phyloP scores from a whole-genome alignment of 2,888 invertebrate species.

The Cyrtodaria siliqua region DNA sequence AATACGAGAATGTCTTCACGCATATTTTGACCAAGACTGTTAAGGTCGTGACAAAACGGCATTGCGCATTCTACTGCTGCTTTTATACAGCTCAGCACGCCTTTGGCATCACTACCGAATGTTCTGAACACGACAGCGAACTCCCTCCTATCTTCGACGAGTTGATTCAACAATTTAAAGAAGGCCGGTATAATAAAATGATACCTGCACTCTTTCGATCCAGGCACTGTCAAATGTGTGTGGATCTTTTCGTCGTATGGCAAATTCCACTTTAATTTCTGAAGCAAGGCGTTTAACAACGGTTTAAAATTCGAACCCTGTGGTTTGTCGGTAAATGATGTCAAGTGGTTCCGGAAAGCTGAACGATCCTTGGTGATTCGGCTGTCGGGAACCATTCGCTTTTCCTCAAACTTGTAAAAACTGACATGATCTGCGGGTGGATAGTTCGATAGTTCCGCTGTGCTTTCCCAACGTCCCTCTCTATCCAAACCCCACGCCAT shows the following conservation, averaged over 20 bases:
- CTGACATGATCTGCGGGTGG: constrained; percentile 36
- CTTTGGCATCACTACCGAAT: constrained; percentile 49
- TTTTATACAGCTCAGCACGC: constrained; percentile 51
- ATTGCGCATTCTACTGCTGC: constrained; percentile 22
- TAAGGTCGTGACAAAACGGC: constrained; percentile 33
- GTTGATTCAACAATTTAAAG: constrained; percentile 37
- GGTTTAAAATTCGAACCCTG: constrained; percentile 59
- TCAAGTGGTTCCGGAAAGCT: constrained; percentile 40
- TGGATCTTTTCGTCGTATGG: constrained; percentile 53
- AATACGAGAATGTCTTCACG: constrained; percentile 13
- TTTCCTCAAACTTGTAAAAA: constrained; percentile 61
- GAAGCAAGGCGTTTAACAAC: constrained; percentile 42
- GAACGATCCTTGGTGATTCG: constrained; percentile 34
- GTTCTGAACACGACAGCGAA: constrained; percentile 54
- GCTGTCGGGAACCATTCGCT: constrained; percentile 16
- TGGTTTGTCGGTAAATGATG: constrained; percentile 58
- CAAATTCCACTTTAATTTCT: constrained; percentile 45
- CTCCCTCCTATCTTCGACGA: constrained; percentile 33
- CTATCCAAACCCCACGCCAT: constrained; percentile 56
- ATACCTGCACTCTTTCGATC: constrained; percentile 37
- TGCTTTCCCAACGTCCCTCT: constrained; percentile 52
- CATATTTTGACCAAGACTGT: constrained; percentile 14
- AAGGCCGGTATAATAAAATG: constrained; percentile 60
- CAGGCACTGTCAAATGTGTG: constrained; percentile 46
- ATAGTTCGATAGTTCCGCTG: constrained; percentile 21